A percentile compares a stretch with the other conserved stretches of the same genome.
Conservation (phyloP, 2,888 invertebrate species). For the Microchrysa polita region DNA sequence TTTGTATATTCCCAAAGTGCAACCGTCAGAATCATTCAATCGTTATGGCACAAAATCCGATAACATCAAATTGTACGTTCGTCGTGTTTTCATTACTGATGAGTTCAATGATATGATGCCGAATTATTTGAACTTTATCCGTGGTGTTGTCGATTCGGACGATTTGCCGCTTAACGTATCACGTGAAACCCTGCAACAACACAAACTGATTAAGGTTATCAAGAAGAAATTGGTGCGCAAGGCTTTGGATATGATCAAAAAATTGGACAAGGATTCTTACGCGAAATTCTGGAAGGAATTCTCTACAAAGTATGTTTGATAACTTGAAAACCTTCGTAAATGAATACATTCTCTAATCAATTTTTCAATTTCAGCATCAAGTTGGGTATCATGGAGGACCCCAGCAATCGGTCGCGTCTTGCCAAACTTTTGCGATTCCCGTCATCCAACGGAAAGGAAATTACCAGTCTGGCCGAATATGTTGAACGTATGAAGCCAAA, state of each 20-base stretch:
- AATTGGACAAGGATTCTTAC: slow-evolving; percentile 89
- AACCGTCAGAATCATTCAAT: slow-evolving; percentile 94
- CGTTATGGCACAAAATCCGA: slow-evolving; percentile 94
- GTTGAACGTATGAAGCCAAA: slow-evolving; percentile 94
- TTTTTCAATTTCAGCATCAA: slow-evolving; percentile 72
- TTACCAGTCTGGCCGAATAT: slow-evolving; percentile 87
- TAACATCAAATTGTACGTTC: slow-evolving; percentile 95
- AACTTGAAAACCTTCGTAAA: slow-evolving; percentile 17
- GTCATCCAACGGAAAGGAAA: slow-evolving; percentile 75
- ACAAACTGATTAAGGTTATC: slow-evolving; percentile 98
- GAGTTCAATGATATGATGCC: slow-evolving; percentile 99
- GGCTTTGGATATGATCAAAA: slow-evolving; percentile 97
- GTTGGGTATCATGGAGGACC: slow-evolving; percentile 97
- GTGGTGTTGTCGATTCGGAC: slow-evolving; percentile 98
- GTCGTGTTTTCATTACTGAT: slow-evolving; percentile 98
- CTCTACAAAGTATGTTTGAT: slow-evolving; percentile 85
- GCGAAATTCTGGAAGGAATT: slow-evolving; percentile 98
- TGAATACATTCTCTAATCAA: slow-evolving; percentile 16
- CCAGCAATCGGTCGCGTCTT: slow-evolving; percentile 92
- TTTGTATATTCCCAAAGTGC: slow-evolving; percentile 89
- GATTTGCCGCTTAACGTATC: slow-evolving; percentile 98
- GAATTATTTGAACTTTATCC: slow-evolving; percentile 93
- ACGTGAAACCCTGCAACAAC: slow-evolving; percentile 97
- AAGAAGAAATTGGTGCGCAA: slow-evolving; percentile 99
- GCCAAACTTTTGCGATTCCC: slow-evolving; percentile 94